A percentile compares a stretch with the other conserved stretches of the same genome.
Evolutionary conservation across 2,888 invertebrate species (phyloP).

Genomic region (Ornithoptera alexandrae): DNA sequence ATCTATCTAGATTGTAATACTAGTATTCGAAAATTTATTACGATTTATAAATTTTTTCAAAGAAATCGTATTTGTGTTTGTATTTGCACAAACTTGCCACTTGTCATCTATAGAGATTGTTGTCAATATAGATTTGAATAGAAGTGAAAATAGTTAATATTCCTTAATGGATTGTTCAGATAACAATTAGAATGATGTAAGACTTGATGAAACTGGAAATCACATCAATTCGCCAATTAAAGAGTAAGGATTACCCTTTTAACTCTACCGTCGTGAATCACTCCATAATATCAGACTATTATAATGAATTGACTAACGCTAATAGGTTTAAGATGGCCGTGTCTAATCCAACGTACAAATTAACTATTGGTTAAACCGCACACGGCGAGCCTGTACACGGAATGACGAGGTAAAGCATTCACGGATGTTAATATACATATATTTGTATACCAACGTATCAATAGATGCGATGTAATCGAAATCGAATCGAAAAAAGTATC

Average conservation of each 20-base stretch:
- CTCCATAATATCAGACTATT: conserved; percentile 53
- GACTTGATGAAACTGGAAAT: conserved; percentile 4
- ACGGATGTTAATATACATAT: conserved; percentile 10
- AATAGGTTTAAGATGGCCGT: conserved; percentile 62
- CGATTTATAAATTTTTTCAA: too few relatives aligned
- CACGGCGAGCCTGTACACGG: conserved; percentile 42
- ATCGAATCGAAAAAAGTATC: conserved; percentile 35
- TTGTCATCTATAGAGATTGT: too few relatives aligned
- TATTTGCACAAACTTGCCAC: too few relatives aligned
- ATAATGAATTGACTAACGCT: conserved; percentile 51
- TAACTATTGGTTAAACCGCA: conserved; percentile 59
- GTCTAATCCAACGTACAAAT: conserved; percentile 57
- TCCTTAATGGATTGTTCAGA: background rate
- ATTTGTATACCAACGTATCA: conserved; percentile 21
- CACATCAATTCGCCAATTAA: conserved; percentile 26
- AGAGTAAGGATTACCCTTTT: conserved; percentile 33
- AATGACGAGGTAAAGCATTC: conserved; percentile 20
- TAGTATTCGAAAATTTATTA: too few relatives aligned
- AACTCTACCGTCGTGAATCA: conserved; percentile 47
- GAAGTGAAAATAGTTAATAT: background rate
- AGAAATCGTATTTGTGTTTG: too few relatives aligned
- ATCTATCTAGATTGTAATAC: too few relatives aligned
- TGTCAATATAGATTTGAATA: background rate
- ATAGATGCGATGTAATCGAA: conserved; percentile 37
- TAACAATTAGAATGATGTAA: background rate